Conservation (phyloP, 2,113 vertebrate species). For the Gymnocephalus cernua region DNA sequence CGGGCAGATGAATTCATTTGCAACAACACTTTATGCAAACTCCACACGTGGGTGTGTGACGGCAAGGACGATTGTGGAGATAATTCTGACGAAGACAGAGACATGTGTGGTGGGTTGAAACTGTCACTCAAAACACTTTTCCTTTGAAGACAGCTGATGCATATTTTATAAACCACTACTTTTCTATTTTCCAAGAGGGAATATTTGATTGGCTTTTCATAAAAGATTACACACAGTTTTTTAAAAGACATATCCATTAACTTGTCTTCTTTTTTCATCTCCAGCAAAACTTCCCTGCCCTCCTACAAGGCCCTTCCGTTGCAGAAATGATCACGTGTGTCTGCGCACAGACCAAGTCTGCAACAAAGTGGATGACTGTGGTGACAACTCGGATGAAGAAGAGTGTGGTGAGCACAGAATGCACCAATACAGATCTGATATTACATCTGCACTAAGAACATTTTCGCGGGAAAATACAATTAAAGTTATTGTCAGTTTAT, state of each 20-base stretch:
- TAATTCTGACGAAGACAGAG: conserved; percentile 94
- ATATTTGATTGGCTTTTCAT: conserved; percentile 25
- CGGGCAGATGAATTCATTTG: conserved; percentile 95
- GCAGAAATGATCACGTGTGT: conserved; percentile 93
- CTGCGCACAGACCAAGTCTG: conserved; percentile 91
- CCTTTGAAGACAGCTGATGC: conserved; percentile 21
- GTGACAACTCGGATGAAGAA: conserved; percentile 96
- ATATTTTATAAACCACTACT: conserved; percentile 53
- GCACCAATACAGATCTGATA: background rate
- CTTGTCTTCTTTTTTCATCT: conserved; percentile 53
- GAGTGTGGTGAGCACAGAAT: conserved; percentile 87
- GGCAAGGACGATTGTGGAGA: conserved; percentile 99
- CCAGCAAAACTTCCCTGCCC: conserved; percentile 94
- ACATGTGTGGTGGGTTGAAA: conserved; percentile 90
- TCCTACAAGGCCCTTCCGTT: conserved; percentile 90
- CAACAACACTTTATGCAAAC: conserved; percentile 98
- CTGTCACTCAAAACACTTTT: conserved; percentile 19
- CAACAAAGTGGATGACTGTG: conserved; percentile 95
- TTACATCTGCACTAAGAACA: background rate
- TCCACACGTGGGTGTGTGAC: conserved; percentile 96
- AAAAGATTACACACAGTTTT: background rate
- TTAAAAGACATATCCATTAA: conserved; percentile 26
- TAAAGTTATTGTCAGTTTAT: background rate
- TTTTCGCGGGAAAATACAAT: background rate
- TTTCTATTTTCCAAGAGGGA: background rate